Conservation (phyloP, 2,888 invertebrate species). For the Phyto melanocephala region DNA sequence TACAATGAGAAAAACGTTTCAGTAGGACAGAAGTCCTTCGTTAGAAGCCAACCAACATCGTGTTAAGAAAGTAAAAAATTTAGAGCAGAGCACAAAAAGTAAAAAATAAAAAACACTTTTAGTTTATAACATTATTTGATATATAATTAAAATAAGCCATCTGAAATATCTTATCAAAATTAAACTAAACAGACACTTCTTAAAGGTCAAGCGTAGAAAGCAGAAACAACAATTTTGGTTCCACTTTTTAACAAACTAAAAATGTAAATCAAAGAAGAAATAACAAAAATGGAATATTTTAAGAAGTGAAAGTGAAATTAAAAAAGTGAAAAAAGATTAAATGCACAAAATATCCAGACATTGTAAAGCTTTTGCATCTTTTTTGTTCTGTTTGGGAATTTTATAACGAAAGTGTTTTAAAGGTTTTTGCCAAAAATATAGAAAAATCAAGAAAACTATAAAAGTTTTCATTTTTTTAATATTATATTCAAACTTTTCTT, state of each 20-base stretch:
- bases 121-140: conserved; percentile 24
- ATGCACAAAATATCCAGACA: conserved; percentile 27
- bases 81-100: conserved; percentile 18
- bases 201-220: conserved; percentile 16
- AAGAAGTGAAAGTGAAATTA: conserved; percentile 54
- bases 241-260: not conserved
- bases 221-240: conserved; percentile 12
- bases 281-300: conserved; percentile 9
- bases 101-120: conserved; percentile 28
- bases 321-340: conserved; percentile 39
- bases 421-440: conserved; percentile 16
- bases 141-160: not conserved
- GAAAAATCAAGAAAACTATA: not conserved
- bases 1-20: conserved; percentile 68
- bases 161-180: not conserved
- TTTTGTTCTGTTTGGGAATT: conserved; percentile 5
- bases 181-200: not conserved
- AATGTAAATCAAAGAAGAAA: not conserved
- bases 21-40: conserved; percentile 79
- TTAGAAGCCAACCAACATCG: conserved; percentile 76
- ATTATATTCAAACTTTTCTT: not conserved
- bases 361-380: conserved; percentile 37
- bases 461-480: too few relatives aligned
- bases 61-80: conserved; percentile 63
- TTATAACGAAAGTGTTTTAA: conserved; percentile 24